Evolutionary conservation across 2,888 invertebrate genomes (phyloP), one percentile per base, ranked within the genome.

Genomic region (Chouioia cunea): DNA sequence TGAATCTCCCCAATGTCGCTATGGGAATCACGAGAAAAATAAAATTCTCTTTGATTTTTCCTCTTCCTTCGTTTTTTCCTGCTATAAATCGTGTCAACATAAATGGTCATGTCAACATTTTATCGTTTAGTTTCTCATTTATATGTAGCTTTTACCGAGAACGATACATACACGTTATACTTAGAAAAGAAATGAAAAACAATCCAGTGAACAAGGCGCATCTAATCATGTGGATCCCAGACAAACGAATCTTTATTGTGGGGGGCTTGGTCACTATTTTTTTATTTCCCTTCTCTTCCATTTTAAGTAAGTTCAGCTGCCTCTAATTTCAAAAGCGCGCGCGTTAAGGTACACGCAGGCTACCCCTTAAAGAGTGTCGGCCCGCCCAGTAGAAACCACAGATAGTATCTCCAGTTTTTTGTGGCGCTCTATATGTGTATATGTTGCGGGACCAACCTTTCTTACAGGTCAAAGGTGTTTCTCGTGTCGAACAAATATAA

Each of bases 401-500:
- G 70, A 67, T 70, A 66, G 27, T n/a, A 70, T 70, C 70, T 67
- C 44, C 14, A 43, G 18, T 44, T 48, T 52, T 60, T 43, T 48
- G 16, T 10, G 16, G 48, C 48, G 43, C 22, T 44, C 18, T 43
- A 10, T 48, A 18, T 56, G 14, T 18, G 16, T 58, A 16, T n/a
- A 15, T 59, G 22, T 48, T 48, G 15, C n/a, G 2, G 15, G 43
- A 44, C 22, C 14, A 59, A 68, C 64, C 60, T 65, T 43, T 59
- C 70, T 57, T 47, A 57, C 68, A 68, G 73, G 67, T 71, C 73
- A 73, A 71, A 73, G 70, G 64, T 70, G 56, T 70, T 64, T 50
- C 18, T 68, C 16, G 57, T 22, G 15, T 43, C 36, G 16, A 22
- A 12, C 27, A 65, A 44, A 56, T 63, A 57, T 65, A 60, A 65